Evolutionary conservation across 1,140 invertebrate species (phyloP).

Genomic region (Drosophila simulans): DNA sequence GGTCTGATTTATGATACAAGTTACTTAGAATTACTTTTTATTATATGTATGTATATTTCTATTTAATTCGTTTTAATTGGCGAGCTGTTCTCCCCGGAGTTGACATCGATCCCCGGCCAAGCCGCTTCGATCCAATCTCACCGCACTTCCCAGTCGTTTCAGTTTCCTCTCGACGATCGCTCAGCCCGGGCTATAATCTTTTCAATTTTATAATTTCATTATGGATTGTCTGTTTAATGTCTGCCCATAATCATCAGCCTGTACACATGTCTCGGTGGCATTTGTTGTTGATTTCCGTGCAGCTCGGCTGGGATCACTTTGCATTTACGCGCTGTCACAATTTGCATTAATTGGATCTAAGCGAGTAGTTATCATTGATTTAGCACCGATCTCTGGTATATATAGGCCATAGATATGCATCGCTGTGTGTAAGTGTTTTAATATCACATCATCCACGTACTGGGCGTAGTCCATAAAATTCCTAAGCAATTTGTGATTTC

Average conservation of each 20-base stretch:
- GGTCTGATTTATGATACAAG: slow-evolving; percentile 59
- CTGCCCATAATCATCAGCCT: slow-evolving; percentile 73
- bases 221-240: slow-evolving; percentile 78
- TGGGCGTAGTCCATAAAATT: slow-evolving; percentile 39
- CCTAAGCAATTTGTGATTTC: slow-evolving; percentile 31
- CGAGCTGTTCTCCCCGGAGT: slow-evolving; percentile 55
- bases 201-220: slow-evolving; percentile 78
- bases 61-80: slow-evolving; percentile 69
- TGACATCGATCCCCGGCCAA: slow-evolving; percentile 63
- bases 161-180: slow-evolving; percentile 60
- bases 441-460: slow-evolving; percentile 20
- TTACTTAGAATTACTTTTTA: slow-evolving; percentile 41
- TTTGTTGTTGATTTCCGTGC: slow-evolving; percentile 37
- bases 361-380: slow-evolving; percentile 82
- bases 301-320: slow-evolving; percentile 37
- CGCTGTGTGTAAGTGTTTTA: slow-evolving; percentile 16
- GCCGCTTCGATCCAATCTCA: slow-evolving; percentile 17
- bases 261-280: slow-evolving; percentile 47
- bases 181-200: slow-evolving; percentile 58
- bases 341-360: slow-evolving; percentile 81
- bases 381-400: slow-evolving; percentile 75
- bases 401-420: slow-evolving; percentile 66
- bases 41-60: slow-evolving; percentile 32
- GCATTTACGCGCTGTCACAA: slow-evolving; percentile 77
- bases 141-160: slow-evolving; percentile 29